Base-by-base conservation (phyloP, 2,888 invertebrate genomes). In the Anoplius nigerrimus region DNA sequence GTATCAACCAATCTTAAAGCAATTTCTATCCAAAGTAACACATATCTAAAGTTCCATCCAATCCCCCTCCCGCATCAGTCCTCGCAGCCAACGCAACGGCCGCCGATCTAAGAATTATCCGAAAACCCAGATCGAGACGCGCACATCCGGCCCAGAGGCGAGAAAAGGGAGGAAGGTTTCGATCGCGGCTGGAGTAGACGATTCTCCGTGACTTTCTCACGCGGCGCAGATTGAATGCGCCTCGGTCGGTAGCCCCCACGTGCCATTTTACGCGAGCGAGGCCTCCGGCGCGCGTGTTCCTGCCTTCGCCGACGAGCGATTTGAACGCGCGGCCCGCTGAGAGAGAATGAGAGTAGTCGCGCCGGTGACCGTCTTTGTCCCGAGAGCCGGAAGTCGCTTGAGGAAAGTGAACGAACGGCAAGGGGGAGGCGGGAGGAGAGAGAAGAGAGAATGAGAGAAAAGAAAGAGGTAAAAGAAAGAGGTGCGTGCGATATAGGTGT, bases 351-450 rank as follows among this genome's bases (percentile, higher is more conserved):
- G 78, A 78, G 78, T 78, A 77, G 42, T 66, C 67, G 61, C 55
- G 57, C 43, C 48, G 46, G 46, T 70, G 70, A 78, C 75, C 72
- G 75, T 79, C 71, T 71, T 78, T 77, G 75, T 65, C 71, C 57
- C 68, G 74, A 71, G 74, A 80, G 79, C 82, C 77, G 81, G 83
- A 83, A 83, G 69, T 69, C 74, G 66, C 68, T 51, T 4, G 71
- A 76, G 69, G 79, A 81, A 81, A 81, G 83, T 82, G 83, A 83
- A 78, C 66, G 63, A 78, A 71, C 63, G 69, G 53, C 58, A 62
- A 62, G 71, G 61, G 51, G 60, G 34, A 20, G 61, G 24, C 45
- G 8, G 24, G 61, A 24, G 57, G 46, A 62, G 59, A 54, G 54
- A 46, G 21, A 63, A 69, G 15, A 42, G 42, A 42, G 42, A 42